Evolutionary conservation across 1,140 invertebrate genomes (phyloP).

Genomic region (Heterodera carotae): DNA sequence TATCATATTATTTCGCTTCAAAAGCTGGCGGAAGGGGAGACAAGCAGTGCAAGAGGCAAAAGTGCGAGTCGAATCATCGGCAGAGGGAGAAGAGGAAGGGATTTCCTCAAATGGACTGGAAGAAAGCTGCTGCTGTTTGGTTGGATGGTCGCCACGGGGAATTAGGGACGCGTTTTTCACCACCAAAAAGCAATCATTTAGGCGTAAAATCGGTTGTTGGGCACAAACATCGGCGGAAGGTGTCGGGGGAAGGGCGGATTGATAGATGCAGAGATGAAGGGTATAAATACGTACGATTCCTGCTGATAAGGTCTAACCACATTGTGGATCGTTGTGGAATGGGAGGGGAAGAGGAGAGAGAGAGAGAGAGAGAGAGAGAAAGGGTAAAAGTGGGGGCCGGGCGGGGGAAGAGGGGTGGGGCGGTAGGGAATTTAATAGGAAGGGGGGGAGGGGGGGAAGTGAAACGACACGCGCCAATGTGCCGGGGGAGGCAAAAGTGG

Average conservation of each 20-base stretch:
- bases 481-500: no score
- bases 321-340: not conserved
- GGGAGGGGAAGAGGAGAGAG: no score
- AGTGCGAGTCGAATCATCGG: not conserved
- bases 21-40: not conserved
- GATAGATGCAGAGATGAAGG: not conserved
- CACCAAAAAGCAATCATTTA: slow-evolving; percentile 5
- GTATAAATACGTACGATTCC: not conserved
- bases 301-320: slow-evolving; percentile 4
- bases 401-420: not conserved
- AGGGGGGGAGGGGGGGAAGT: not conserved
- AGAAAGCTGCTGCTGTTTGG: not conserved
- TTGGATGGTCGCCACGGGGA: not conserved
- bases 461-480: not conserved
- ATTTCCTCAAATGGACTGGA: slow-evolving; percentile 16
- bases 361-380: no score
- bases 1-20: not conserved
- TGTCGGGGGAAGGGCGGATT: not conserved
- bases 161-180: slow-evolving; percentile 9
- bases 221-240: slow-evolving; percentile 6
- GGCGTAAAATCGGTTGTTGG: slow-evolving; percentile 7
- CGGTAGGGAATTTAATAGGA: not conserved
- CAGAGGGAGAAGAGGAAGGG: not conserved
- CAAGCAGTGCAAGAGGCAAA: no score
- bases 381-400: no score